A percentile compares a stretch with the other conserved stretches of the same genome.
These are phyloP conservation scores for Macrostomum lignano DNA, from an alignment of 1,140 invertebrate genomes.

Conservation along the genomic window DNA sequence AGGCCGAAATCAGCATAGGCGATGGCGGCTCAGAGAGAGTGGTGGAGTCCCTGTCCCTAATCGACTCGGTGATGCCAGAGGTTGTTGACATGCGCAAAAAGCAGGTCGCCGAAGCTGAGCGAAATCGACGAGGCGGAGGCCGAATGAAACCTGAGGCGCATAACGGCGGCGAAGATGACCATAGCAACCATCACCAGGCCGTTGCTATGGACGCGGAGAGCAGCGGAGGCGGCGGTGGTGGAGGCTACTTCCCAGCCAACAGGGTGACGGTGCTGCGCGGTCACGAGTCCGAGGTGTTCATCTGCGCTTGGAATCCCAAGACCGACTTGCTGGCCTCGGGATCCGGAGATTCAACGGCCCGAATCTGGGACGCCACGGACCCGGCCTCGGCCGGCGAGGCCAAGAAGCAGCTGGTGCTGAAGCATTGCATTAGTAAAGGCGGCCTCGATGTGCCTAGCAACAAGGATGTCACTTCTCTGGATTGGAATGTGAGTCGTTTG, in stretches of 20 bases:
- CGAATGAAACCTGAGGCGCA: no score
- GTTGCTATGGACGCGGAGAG: neutral
- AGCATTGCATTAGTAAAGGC: slow-evolving; percentile 84
- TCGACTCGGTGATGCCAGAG: slow-evolving; percentile 90
- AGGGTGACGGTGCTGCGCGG: slow-evolving; percentile 73
- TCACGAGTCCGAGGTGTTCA: slow-evolving; percentile 93
- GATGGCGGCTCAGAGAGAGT: slow-evolving; percentile 58
- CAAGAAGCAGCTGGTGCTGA: slow-evolving; percentile 67
- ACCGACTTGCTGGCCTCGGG: slow-evolving; percentile 78
- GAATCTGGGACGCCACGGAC: slow-evolving; percentile 58
- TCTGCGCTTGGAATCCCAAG: slow-evolving; percentile 94
- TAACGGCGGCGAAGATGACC: no score
- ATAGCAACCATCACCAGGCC: no score
- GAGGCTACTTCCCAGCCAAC: slow-evolving; percentile 46
- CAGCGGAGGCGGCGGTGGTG: slow-evolving; percentile 12
- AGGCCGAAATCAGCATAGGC: slow-evolving; percentile 79
- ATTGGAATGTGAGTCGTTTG: slow-evolving; percentile 66
- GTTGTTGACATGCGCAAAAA: slow-evolving; percentile 53
- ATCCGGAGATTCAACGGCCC: slow-evolving; percentile 85
- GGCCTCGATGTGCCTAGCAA: slow-evolving; percentile 89
- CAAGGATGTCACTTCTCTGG: slow-evolving; percentile 89
- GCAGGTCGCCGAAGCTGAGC: no score
- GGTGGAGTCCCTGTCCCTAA: slow-evolving; percentile 60
- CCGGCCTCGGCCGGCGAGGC: no score
- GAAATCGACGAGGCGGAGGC: no score